Evolutionary conservation across 1,140 invertebrate species (phyloP), one percentile per base, ranked within the genome.

Genomic region (Aphelinus atriplicis): DNA sequence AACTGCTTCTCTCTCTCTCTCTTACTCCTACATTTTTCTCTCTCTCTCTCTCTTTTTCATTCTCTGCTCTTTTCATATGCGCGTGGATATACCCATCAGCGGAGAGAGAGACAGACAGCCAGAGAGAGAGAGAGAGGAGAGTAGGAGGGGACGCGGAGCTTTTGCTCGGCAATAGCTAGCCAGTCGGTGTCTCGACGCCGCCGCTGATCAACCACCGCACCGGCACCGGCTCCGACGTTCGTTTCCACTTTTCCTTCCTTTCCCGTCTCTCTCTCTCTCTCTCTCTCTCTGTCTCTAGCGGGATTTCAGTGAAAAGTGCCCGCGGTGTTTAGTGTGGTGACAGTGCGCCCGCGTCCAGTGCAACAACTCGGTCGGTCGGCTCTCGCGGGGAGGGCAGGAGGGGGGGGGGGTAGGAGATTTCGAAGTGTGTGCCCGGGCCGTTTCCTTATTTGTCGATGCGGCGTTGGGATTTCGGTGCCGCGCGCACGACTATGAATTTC

Each of bases 121-220:
- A 26, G 26, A 26, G 26, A 26, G 26, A 73, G 62, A 66, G 26
- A 66, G 63, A 73, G 71, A 45, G 56, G 55, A 73, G 71, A 53
- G 53, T 26, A 7, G 46, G 48, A 56, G 62, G 51, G 62, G 51
- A 46, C 50, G 58, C 46, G 50, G 53, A 53, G 51, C 7, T 62
- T 58, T 67, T 53, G 56, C 47, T 47, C 47, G 3, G 50, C 65
- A 43, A 2, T 62, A 9, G 60, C 45, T n/a, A 2, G 47, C 3
- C 56, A 45, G 26, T 42, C 58, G 68, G 72, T 74, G 10, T 74
- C 65, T 68, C 65, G 51, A 68, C 65, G 3, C 3, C 56, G 71
- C 48, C 0, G 26, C 26, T 26, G 26, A 64, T 62, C 71, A 58
- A 56, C 50, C 3, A 9, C 4, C 3, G 3, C 3, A 43, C 9